Evolutionary conservation across 2,797 vertebrate species (phyloP).

Genomic region (Melanotaenia trifasciata): DNA sequence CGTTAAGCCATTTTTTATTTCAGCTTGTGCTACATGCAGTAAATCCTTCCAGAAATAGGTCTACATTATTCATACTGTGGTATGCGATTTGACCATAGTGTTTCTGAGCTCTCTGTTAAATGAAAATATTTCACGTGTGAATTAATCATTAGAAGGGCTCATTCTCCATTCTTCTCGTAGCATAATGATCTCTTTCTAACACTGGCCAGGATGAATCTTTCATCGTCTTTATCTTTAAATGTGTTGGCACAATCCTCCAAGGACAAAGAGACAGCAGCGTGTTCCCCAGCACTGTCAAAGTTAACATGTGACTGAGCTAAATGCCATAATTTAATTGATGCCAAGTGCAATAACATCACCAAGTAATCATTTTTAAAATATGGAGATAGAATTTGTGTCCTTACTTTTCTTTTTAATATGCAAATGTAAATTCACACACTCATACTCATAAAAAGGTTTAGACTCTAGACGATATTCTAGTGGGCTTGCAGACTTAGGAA

Average conservation of each 20-base stretch:
- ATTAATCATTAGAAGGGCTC: slow-evolving; percentile 77
- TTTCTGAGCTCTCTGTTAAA: slow-evolving; percentile 71
- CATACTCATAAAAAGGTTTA: slow-evolving; percentile 26
- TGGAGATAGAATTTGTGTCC: slow-evolving; percentile 64
- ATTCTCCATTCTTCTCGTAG: slow-evolving; percentile 61
- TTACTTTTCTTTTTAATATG: slow-evolving; percentile 66
- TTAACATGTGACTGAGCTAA: slow-evolving; percentile 73
- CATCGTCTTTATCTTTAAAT: slow-evolving; percentile 75
- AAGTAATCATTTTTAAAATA: slow-evolving; percentile 71
- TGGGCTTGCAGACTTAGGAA: slow-evolving; percentile 45
- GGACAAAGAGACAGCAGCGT: slow-evolving; percentile 47
- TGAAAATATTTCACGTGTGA: slow-evolving; percentile 79
- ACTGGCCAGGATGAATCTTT: slow-evolving; percentile 70
- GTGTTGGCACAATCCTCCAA: slow-evolving; percentile 59
- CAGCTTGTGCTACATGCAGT: slow-evolving; percentile 51
- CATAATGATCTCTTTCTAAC: slow-evolving; percentile 67
- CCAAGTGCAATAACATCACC: slow-evolving; percentile 72
- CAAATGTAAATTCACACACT: slow-evolving; percentile 50
- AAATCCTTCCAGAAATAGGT: slow-evolving; percentile 59
- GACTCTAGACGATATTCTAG: slow-evolving; percentile 56
- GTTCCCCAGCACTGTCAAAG: slow-evolving; percentile 61
- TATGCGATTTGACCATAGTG: slow-evolving; percentile 66
- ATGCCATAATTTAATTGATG: slow-evolving; percentile 74
- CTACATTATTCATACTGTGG: slow-evolving; percentile 67
- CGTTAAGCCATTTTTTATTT: slow-evolving; percentile 64